These are phyloP conservation scores for Mizuhopecten yessoensis DNA, from an alignment of 1,140 invertebrate species.

Conservation along the genomic window DNA sequence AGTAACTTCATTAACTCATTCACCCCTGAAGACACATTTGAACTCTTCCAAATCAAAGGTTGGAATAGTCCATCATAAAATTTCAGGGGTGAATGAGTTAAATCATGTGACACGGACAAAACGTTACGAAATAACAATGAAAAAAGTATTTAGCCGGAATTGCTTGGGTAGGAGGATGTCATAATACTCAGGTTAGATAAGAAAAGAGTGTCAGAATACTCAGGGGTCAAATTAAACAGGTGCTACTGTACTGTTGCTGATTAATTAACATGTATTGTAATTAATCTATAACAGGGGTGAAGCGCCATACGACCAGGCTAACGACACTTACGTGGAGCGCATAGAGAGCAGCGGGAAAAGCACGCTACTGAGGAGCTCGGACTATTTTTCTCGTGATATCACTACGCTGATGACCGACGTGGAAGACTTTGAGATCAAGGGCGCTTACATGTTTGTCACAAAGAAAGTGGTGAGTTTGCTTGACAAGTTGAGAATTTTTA, in stretches of 20 bases:
- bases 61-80: too few relatives aligned
- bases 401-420: conserved; percentile 87
- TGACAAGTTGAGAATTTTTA: background rate
- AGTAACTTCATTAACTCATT: too few relatives aligned
- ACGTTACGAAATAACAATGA: too few relatives aligned
- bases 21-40: too few relatives aligned
- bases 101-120: too few relatives aligned
- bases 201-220: background rate
- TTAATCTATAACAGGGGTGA: conserved; percentile 62
- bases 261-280: background rate
- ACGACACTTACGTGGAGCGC: conserved; percentile 88
- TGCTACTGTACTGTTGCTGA: background rate
- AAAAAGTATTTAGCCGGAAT: background rate
- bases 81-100: too few relatives aligned
- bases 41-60: too few relatives aligned
- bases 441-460: conserved; percentile 93
- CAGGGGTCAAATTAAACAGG: background rate
- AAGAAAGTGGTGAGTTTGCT: conserved; percentile 81
- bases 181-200: background rate
- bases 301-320: conserved; percentile 59
- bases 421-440: conserved; percentile 92
- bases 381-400: conserved; percentile 78
- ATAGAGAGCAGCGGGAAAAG: conserved; percentile 86
- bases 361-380: conserved; percentile 86
- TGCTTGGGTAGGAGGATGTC: background rate